Evolutionary conservation across 2,888 invertebrate genomes (phyloP).

Genomic region (Syritta pipiens): DNA sequence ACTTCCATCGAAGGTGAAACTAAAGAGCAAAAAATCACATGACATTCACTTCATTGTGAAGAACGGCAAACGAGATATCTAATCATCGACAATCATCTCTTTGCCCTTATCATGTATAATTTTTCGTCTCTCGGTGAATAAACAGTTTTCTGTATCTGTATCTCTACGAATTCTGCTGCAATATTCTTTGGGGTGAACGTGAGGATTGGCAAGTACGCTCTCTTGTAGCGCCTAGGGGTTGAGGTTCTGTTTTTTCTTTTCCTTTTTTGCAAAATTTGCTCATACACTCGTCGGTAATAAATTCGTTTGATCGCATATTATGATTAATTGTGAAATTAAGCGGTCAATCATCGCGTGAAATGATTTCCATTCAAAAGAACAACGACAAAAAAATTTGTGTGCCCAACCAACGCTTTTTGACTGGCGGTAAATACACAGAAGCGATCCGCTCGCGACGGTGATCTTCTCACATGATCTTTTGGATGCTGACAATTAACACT

Average conservation of each 20-base stretch:
- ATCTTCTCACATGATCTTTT: too few relatives aligned
- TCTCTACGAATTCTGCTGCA: not conserved
- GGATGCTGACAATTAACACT: too few relatives aligned
- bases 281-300: not conserved
- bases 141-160: not conserved
- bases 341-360: constrained; percentile 19
- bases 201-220: constrained; percentile 42
- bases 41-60: too few relatives aligned
- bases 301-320: not conserved
- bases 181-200: constrained; percentile 39
- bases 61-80: too few relatives aligned
- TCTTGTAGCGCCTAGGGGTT: not conserved
- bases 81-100: constrained; percentile 19
- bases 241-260: not conserved
- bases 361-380: not conserved
- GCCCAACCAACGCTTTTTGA: too few relatives aligned
- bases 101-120: constrained; percentile 1
- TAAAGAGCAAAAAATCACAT: constrained; percentile 28
- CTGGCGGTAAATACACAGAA: too few relatives aligned
- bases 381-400: not conserved
- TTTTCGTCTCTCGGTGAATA: constrained; percentile 9
- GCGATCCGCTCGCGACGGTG: too few relatives aligned
- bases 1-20: too few relatives aligned
- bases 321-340: constrained; percentile 33
- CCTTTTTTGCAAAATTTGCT: not conserved